Base-by-base conservation (phyloP, 2,797 vertebrate species). In the Epinephelus coioides region DNA sequence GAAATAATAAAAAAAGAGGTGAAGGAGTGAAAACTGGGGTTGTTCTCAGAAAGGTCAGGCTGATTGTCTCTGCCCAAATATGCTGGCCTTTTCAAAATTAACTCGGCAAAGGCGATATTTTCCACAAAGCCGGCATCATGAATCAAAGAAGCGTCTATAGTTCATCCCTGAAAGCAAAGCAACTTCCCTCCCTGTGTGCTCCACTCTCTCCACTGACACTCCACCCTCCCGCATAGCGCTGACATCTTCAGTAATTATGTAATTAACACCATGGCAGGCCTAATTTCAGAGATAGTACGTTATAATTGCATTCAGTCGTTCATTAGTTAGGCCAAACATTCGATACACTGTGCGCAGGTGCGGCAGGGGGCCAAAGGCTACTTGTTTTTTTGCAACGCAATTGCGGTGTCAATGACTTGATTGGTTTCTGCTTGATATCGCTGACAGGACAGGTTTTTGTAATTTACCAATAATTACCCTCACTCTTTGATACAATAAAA, bases 81-180 rank as follows among this genome's bases (percentile, higher is more conserved):
- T 95, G 94, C 95, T 96, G 95, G 94, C 95, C 95, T 96, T 96
- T 96, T 95, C 94, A 94, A 96, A 94, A 95, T 96, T 92, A 96
- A 95, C 95, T 95, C 91, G 93, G 94, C 94, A 94, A 94, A 94
- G 94, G 91, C 93, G 92, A 95, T 95, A 95, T 95, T 96, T 94
- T 94, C 93, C 94, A 94, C 93, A 94, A 94, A 94, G 92, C 91
- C 91, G 47, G 88, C 92, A 91, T 95, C 94, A 94, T 96, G 95
- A 96, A 96, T 96, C 95, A 96, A 94, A 94, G 91, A 88, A 78
- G 87, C 86, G 43, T 93, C 92, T 92, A 91, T 91, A 94, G 94
- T 94, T 95, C 94, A 93, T 89, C 86, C 79, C 79, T 91, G 91
- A 93, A 92, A 93, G 92, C 87, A 77, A 85, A 83, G 87, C 76